phyloP scores from a whole-genome alignment of 2,797 vertebrate species.

The Sebastes miniatus region DNA sequence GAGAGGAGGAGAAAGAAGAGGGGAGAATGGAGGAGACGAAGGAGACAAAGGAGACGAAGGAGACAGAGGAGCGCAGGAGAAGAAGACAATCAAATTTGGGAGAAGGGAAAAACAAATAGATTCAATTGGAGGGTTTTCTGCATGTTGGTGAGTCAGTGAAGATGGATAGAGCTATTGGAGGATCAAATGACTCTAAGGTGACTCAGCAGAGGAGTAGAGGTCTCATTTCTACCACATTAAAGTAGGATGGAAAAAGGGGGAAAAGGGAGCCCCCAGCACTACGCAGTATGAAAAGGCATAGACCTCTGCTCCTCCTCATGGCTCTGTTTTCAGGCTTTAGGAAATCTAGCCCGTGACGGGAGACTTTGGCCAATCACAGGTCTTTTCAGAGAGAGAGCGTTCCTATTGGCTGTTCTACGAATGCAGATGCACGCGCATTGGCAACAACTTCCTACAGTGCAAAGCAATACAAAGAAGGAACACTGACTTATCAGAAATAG shows the following conservation, averaged over 20 bases:
- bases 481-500: too few species aligned
- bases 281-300: too few species aligned
- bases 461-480: too few species aligned
- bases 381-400: too few species aligned
- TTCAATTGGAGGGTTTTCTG: constrained; percentile 24
- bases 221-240: background rate
- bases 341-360: too few species aligned
- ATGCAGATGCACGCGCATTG: too few species aligned
- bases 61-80: background rate
- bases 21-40: background rate
- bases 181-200: constrained; percentile 8
- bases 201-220: background rate
- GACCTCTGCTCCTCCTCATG: too few species aligned
- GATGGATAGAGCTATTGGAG: constrained; percentile 24
- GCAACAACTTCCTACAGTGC: too few species aligned
- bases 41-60: background rate
- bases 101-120: constrained; percentile 22
- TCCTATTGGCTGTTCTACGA: too few species aligned
- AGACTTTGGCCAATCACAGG: too few species aligned
- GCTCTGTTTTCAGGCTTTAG: too few species aligned
- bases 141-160: background rate
- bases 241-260: background rate
- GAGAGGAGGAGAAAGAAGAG: constrained; percentile 5
- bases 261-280: too few species aligned
- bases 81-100: constrained; percentile 10